Conservation (phyloP, 2,888 invertebrate genomes). For the Acholoe squamosa region DNA sequence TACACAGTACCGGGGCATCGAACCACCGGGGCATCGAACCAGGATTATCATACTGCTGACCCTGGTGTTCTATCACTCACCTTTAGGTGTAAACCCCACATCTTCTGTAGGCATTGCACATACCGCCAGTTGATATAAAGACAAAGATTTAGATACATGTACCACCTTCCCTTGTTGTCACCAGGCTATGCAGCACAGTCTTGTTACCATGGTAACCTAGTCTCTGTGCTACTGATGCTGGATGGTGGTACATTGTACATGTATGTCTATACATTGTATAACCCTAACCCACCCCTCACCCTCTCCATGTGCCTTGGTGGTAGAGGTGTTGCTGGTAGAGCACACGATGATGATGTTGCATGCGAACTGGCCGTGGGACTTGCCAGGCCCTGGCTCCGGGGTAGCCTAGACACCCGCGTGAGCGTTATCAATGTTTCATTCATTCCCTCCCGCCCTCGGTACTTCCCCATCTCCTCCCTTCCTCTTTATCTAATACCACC, state of each 20-base stretch:
- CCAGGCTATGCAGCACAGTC: neutral
- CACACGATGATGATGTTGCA: constrained; percentile 27
- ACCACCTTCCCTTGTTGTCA: neutral
- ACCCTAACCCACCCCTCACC: neutral
- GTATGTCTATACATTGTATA: neutral
- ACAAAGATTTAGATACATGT: neutral
- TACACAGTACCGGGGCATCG: too few relatives aligned
- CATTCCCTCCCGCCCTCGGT: neutral
- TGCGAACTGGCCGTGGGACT: constrained; percentile 49
- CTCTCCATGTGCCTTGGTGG: neutral
- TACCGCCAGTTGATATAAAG: neutral
- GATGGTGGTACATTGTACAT: too few relatives aligned
- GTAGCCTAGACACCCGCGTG: constrained; percentile 26
- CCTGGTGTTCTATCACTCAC: too few relatives aligned
- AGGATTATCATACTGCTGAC: too few relatives aligned
- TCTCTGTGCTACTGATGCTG: too few relatives aligned
- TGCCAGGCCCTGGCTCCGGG: neutral
- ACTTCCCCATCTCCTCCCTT: neutral
- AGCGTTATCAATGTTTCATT: constrained; percentile 42
- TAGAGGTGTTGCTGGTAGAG: constrained; percentile 28
- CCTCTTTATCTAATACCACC: neutral
- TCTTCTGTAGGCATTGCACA: neutral
- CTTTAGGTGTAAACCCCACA: neutral
- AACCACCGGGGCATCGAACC: too few relatives aligned
- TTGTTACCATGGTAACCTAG: constrained; percentile 42